These are phyloP conservation scores for Sorex fumeus DNA, from an alignment of 2,113 vertebrate species.

Conservation along the genomic window DNA sequence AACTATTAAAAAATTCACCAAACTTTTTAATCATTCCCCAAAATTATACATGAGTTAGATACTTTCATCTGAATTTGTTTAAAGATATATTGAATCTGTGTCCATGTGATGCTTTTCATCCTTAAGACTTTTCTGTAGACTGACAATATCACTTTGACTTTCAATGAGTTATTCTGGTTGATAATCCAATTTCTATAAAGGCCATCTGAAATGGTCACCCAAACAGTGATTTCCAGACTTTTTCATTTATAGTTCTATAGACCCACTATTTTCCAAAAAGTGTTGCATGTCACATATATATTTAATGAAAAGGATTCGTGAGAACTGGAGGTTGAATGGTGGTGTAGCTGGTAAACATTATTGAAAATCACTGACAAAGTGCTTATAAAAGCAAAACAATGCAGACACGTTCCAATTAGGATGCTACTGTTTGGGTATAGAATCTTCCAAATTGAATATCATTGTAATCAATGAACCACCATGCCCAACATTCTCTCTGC, in stretches of 20 bases:
- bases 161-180: neutral
- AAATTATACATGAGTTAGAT: slow-evolving; percentile 30
- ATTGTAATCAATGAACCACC: neutral
- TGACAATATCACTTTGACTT: neutral
- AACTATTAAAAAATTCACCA: neutral
- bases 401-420: neutral
- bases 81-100: neutral
- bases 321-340: slow-evolving; percentile 37
- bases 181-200: slow-evolving; percentile 35
- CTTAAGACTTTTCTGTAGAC: neutral
- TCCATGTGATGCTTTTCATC: neutral
- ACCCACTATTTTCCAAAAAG: slow-evolving; percentile 20
- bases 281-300: slow-evolving; percentile 18
- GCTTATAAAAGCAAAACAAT: neutral
- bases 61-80: slow-evolving; percentile 37
- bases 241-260: slow-evolving; percentile 24
- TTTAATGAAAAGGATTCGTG: slow-evolving; percentile 30
- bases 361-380: neutral
- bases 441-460: neutral
- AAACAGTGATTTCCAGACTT: slow-evolving; percentile 5
- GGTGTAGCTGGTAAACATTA: neutral
- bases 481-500: neutral
- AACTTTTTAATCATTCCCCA: neutral
- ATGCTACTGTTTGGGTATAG: neutral
- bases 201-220: slow-evolving; percentile 19